Base-by-base conservation (phyloP, 92 coral and sea anemone species). In the Ricordea florida region DNA sequence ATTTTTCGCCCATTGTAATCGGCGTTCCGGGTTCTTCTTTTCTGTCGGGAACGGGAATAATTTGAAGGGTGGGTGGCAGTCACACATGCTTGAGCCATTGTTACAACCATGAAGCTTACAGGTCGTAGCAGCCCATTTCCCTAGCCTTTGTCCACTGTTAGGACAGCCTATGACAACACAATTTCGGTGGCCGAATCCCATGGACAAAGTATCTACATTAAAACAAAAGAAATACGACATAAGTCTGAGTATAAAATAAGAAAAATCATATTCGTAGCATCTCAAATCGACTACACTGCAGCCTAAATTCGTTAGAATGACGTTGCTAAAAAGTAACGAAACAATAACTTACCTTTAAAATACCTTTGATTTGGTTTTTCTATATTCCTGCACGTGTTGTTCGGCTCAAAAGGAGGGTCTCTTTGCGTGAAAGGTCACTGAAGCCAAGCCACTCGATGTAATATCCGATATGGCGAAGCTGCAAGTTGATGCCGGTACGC, bases 31-130 rank as follows among this genome's bases (percentile, higher is more conserved):
- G 61, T 82, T 57, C 65, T 65, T 82, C 76, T 48, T 67, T 44
- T 76, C 67, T 28, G 84, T 76, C n/a, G 79, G 83, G 68, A 83
- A 83, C 57, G 67, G 81, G 36, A 75, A 83, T 62, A 83, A 67
- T 60, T 31, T 67, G 71, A 83, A 72, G 30, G 69, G 75, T 46
- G 82, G 87, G 47, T 82, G 77, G 66, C 76, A 74, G 69, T 74
- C 61, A 82, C 77, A 82, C 30, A 22, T 43, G 74, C 73, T 44
- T 23, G 83, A 64, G 61, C 76, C 83, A 33, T 74, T 74, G 43
- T 62, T 56, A 42, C 79, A 65, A 24, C 74, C 81, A 49, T 52
- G 48, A 43, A 56, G 57, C 57, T 78, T 71, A 58, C 84, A 83
- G 59, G 42, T 67, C 63, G 58, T 17, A 34, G 55, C 53, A 68